Conservation (phyloP, 1,140 invertebrate species). For the Eurosta solidaginis region DNA sequence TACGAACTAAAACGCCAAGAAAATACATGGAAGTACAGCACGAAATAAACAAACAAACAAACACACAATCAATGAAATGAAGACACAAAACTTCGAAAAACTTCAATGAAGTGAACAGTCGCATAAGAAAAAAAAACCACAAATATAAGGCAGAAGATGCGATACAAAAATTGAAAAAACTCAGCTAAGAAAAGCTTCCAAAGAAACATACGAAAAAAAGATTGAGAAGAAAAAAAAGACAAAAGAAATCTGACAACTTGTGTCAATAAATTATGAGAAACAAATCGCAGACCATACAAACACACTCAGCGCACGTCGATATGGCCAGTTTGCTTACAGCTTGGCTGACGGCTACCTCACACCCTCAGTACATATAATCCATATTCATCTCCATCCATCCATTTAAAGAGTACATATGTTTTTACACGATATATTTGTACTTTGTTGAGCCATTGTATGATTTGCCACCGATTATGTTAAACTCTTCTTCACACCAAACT, state of each 20-base stretch:
- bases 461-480: background rate
- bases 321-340: background rate
- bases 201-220: background rate
- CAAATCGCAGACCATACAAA: constrained; percentile 20
- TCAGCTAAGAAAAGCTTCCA: background rate
- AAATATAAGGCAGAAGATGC: background rate
- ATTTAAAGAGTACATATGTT: background rate
- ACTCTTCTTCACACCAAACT: background rate
- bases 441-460: background rate
- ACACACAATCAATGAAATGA: background rate
- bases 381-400: too few relatives aligned
- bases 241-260: constrained; percentile 20
- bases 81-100: constrained; percentile 3
- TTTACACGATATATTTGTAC: background rate
- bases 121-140: background rate
- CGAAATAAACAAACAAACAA: background rate
- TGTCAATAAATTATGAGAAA: constrained; percentile 29
- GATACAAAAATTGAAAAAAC: background rate
- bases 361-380: background rate
- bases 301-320: background rate
- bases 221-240: background rate
- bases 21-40: background rate
- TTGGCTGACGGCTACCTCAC: background rate
- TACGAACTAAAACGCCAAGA: background rate
- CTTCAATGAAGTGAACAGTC: too few relatives aligned